A percentile compares a stretch with the other conserved stretches of the same genome.
Evolutionary conservation across 2,113 vertebrate genomes (phyloP).

Genomic region (Oreochromis tanganicae): DNA sequence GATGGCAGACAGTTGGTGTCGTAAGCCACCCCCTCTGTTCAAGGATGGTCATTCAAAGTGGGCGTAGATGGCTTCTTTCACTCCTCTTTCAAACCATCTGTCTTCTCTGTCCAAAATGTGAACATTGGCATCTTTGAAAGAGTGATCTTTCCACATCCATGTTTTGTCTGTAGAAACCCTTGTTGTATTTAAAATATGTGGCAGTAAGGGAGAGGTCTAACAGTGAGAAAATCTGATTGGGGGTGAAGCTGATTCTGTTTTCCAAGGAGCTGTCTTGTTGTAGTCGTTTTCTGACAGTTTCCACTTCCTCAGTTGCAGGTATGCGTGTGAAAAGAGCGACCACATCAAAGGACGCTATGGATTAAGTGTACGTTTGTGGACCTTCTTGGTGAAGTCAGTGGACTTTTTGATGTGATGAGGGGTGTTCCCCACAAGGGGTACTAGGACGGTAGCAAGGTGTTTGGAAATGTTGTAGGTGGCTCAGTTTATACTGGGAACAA

Average conservation of each 20-base stretch:
- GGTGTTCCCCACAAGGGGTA: background rate
- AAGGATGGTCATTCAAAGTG: background rate
- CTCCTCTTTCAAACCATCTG: background rate
- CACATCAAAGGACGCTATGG: background rate
- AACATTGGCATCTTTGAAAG: background rate
- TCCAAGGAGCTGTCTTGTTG: rapidly evolving
- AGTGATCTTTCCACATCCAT: background rate
- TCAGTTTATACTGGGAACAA: background rate
- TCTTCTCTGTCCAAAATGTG: background rate
- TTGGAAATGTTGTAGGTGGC: background rate
- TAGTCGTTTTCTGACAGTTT: background rate
- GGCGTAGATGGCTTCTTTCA: background rate
- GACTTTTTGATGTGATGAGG: background rate
- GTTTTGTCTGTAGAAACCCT: background rate
- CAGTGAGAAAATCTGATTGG: background rate
- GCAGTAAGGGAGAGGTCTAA: background rate
- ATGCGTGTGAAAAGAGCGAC: rapidly evolving
- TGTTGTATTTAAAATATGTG: background rate
- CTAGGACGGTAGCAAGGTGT: background rate
- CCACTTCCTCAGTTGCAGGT: background rate
- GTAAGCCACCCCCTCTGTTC: background rate
- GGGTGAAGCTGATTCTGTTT: background rate
- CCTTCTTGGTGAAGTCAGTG: background rate
- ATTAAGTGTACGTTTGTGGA: background rate
- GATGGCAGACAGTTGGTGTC: background rate